A percentile compares a stretch with the other conserved stretches of the same genome.
Evolutionary conservation across 2,888 invertebrate species (phyloP).

Genomic region (Punctoribates punctum): DNA sequence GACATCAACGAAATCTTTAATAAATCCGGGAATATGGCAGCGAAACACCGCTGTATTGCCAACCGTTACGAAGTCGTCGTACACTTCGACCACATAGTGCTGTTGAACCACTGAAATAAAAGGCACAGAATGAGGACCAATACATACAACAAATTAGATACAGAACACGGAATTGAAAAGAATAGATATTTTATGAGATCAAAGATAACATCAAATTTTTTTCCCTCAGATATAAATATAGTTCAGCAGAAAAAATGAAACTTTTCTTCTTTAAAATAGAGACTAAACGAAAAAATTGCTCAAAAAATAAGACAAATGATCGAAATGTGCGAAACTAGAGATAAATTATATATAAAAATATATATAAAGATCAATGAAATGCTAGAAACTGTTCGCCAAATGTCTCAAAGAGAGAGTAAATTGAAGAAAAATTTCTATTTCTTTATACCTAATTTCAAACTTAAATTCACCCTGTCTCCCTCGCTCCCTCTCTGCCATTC

Average conservation of each 20-base stretch:
- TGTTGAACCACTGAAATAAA: conserved; percentile 45
- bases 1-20: conserved; percentile 46
- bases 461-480: not conserved
- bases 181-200: conserved; percentile 29
- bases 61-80: conserved; percentile 48
- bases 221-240: conserved; percentile 9
- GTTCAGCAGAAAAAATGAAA: not conserved
- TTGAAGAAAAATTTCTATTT: conserved; percentile 7
- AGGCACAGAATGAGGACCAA: too few species aligned
- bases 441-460: not conserved
- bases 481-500: not conserved
- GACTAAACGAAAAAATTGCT: not conserved
- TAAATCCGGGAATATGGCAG: conserved; percentile 48
- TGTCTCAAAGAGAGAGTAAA: not conserved
- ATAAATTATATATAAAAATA: conserved; percentile 26
- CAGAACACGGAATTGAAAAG: not conserved
- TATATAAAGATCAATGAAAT: conserved; percentile 31
- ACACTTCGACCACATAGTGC: conserved; percentile 48
- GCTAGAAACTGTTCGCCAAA: not conserved
- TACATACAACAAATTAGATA: conserved; percentile 27
- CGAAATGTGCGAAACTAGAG: conserved; percentile 35
- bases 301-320: conserved; percentile 36
- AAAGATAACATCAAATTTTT: conserved; percentile 20
- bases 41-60: conserved; percentile 49
- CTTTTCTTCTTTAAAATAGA: not conserved